phyloP scores from a whole-genome alignment of 1,140 invertebrate species.

The Holcopasites calliopsidis region DNA sequence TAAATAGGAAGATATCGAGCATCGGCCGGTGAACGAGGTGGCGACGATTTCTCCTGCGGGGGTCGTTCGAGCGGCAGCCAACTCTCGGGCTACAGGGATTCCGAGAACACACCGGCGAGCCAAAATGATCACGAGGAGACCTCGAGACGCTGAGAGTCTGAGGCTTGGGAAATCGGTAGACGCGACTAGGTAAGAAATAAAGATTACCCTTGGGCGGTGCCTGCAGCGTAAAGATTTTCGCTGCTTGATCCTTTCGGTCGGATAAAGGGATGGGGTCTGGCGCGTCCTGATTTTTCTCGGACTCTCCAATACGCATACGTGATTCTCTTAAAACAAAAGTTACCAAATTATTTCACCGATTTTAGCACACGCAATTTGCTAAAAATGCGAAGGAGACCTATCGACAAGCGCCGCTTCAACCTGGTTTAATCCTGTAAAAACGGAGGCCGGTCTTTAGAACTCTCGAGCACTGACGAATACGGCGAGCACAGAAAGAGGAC shows the following conservation, averaged over 20 bases:
- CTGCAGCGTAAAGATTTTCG: conserved; percentile 20
- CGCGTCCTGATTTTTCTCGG: too few relatives aligned
- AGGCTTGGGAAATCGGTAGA: conserved; percentile 29
- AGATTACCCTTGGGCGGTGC: conserved; percentile 11
- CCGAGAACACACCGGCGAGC: conserved; percentile 34
- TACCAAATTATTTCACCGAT: too few relatives aligned
- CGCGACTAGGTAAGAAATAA: conserved; percentile 22
- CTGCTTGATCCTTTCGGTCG: too few relatives aligned
- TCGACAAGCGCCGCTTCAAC: too few relatives aligned
- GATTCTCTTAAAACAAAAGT: too few relatives aligned
- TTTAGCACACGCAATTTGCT: too few relatives aligned
- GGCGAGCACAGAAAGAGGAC: not conserved
- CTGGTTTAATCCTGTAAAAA: too few relatives aligned
- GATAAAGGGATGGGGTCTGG: too few relatives aligned
- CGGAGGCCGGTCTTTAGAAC: too few relatives aligned
- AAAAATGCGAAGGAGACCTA: too few relatives aligned
- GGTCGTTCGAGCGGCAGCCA: conserved; percentile 37
- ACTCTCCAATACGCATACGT: too few relatives aligned
- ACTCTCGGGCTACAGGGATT: not conserved
- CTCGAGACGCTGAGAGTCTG: not conserved
- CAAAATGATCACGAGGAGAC: conserved; percentile 23
- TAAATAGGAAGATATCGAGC: conserved; percentile 56
- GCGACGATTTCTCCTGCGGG: conserved; percentile 59
- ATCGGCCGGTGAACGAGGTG: conserved; percentile 53
- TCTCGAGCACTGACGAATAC: too few relatives aligned